Conservation (phyloP, 2,797 vertebrate genomes). For the Cynodonichthys magdalenae region DNA sequence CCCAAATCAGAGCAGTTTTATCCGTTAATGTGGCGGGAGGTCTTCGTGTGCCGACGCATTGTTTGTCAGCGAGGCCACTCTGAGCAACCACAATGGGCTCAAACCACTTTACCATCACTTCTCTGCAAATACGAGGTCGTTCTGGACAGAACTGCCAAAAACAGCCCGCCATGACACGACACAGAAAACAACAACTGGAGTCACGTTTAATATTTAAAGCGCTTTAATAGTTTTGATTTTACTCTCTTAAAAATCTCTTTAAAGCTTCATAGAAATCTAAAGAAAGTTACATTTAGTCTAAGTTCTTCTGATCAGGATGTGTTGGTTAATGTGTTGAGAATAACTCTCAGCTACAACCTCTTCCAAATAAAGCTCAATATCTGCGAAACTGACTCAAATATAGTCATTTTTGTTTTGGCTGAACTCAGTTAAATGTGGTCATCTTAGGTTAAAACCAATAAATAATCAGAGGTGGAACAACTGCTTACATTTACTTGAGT, state of each 20-base stretch:
- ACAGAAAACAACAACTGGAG: background rate
- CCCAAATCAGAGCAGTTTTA: slow-evolving; percentile 85
- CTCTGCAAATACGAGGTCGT: slow-evolving; percentile 67
- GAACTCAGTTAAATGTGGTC: too few relatives aligned
- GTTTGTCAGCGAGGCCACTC: slow-evolving; percentile 87
- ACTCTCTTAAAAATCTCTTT: background rate
- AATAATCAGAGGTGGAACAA: too few relatives aligned
- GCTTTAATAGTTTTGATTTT: background rate
- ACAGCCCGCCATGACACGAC: slow-evolving; percentile 33
- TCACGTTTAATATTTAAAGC: background rate
- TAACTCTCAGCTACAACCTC: too few relatives aligned
- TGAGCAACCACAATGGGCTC: slow-evolving; percentile 99
- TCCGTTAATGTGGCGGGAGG: slow-evolving; percentile 94
- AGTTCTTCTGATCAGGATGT: background rate
- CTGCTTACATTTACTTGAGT: too few relatives aligned
- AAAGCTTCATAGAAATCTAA: background rate
- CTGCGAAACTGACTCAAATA: too few relatives aligned
- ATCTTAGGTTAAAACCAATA: too few relatives aligned
- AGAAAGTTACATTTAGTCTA: background rate
- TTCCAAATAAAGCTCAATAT: too few relatives aligned
- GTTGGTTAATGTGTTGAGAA: too few relatives aligned
- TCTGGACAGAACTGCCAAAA: slow-evolving; percentile 81
- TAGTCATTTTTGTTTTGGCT: too few relatives aligned
- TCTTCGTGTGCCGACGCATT: slow-evolving; percentile 91
- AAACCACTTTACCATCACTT: slow-evolving; percentile 97